A percentile compares a stretch with the other conserved stretches of the same genome.
phyloP scores from a whole-genome alignment of 2,888 invertebrate species.

The Ptilodon capucinus region DNA sequence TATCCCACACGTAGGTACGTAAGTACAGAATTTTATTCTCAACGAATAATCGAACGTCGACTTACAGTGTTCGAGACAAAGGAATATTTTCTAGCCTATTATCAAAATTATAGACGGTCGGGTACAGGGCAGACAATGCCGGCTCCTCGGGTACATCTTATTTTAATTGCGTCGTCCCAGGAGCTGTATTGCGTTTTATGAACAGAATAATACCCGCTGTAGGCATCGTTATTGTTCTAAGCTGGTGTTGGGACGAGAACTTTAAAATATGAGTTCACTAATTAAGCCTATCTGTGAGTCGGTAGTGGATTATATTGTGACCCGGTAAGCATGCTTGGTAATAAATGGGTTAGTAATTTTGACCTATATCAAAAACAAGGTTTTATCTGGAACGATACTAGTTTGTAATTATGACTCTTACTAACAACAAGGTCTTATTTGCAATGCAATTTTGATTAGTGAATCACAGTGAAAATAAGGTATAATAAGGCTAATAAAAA shows the following conservation, averaged over 20 bases:
- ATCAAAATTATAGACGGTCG: constrained; percentile 76
- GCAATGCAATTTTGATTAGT: too few relatives aligned
- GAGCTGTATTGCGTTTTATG: constrained; percentile 66
- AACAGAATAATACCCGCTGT: constrained; percentile 51
- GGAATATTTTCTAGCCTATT: constrained; percentile 80
- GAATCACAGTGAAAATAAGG: too few relatives aligned
- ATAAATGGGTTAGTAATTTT: background rate
- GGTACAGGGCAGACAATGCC: constrained; percentile 63
- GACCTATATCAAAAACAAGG: background rate
- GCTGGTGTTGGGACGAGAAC: constrained; percentile 11
- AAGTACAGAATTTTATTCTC: constrained; percentile 35
- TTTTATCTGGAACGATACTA: background rate
- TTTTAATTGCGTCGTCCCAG: constrained; percentile 70
- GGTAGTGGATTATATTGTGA: background rate
- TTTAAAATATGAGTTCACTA: constrained; percentile 29
- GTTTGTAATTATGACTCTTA: too few relatives aligned
- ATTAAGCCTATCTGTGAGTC: constrained; percentile 15
- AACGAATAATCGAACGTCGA: constrained; percentile 64
- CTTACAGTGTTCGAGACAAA: constrained; percentile 69
- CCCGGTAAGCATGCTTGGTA: background rate
- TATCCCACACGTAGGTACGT: too few relatives aligned
- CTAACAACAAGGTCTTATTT: too few relatives aligned
- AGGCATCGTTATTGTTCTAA: constrained; percentile 48
- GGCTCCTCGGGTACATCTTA: constrained; percentile 55
- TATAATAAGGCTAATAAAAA: too few relatives aligned